Evolutionary conservation across 1,140 invertebrate genomes (phyloP).

Genomic region (Phymorhynchus buccinoides): DNA sequence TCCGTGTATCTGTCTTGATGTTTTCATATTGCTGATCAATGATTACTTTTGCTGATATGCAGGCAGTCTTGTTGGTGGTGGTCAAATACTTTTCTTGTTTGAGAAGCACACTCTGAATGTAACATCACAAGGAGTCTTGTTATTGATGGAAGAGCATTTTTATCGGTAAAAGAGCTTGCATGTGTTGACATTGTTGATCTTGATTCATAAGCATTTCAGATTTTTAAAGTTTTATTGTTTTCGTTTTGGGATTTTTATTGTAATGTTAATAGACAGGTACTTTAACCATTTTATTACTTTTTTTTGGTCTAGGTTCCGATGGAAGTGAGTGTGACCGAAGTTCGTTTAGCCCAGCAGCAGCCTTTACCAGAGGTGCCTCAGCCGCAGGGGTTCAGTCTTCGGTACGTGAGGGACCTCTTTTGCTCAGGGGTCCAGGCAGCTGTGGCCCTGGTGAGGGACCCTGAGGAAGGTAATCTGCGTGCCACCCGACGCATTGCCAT

Average conservation of each 20-base stretch:
- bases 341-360: neutral
- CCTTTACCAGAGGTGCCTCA: neutral
- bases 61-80: neutral
- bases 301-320: neutral
- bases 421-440: conserved; percentile 45
- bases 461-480: conserved; percentile 15
- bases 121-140: too few species aligned
- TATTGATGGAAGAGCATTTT: too few species aligned
- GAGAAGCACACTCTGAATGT: too few species aligned
- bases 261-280: too few species aligned
- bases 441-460: conserved; percentile 39
- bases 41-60: too few species aligned
- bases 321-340: neutral
- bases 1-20: neutral
- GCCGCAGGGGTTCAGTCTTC: neutral
- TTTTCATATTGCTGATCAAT: too few species aligned
- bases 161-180: neutral
- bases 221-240: neutral
- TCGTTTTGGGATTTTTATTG: too few species aligned
- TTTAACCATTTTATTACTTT: neutral
- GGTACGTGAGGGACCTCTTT: neutral
- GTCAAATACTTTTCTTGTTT: too few species aligned
- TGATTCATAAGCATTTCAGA: neutral
- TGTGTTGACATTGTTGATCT: neutral
- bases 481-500: conserved; percentile 55